Evolutionary conservation across 23 tunicate genomes (phyloP).

Genomic region (Ciona savignyi): DNA sequence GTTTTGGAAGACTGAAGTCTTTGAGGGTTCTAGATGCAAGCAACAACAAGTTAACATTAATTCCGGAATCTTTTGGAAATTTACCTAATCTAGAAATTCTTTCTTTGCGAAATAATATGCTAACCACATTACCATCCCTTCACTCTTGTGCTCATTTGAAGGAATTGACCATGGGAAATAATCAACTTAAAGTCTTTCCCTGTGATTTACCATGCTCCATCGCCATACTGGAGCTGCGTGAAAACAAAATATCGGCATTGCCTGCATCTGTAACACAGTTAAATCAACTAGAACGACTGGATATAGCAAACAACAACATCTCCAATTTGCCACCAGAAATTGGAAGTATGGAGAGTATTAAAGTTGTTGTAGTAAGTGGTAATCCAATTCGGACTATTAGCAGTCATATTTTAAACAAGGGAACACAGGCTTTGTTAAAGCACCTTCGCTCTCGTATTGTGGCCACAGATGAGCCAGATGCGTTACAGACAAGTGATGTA

Average conservation of each 20-base stretch:
- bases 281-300: conserved; percentile 46
- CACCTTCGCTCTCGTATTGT: conserved; percentile 66
- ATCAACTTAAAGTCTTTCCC: conserved; percentile 25
- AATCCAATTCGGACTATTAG: conserved; percentile 76
- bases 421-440: conserved; percentile 58
- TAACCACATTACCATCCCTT: conserved; percentile 29
- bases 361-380: conserved; percentile 58
- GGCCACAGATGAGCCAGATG: conserved; percentile 4
- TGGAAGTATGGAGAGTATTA: conserved; percentile 44
- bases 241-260: conserved; percentile 47
- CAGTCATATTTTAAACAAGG: conserved; percentile 63
- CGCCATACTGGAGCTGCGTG: conserved; percentile 55
- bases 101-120: conserved; percentile 43
- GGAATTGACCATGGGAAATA: conserved; percentile 67
- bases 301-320: conserved; percentile 69
- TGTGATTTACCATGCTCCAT: conserved; percentile 30
- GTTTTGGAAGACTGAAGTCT: background rate
- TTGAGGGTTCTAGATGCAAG: conserved; percentile 39
- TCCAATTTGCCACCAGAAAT: conserved; percentile 64
- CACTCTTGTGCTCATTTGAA: conserved; percentile 21
- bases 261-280: conserved; percentile 13
- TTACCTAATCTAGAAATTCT: conserved; percentile 32
- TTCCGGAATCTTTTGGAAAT: conserved; percentile 28
- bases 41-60: conserved; percentile 26
- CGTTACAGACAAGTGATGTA: background rate